These are phyloP conservation scores for Phyllotis vaccarum DNA, from an alignment of 2,797 vertebrate species.

Conservation along the genomic window DNA sequence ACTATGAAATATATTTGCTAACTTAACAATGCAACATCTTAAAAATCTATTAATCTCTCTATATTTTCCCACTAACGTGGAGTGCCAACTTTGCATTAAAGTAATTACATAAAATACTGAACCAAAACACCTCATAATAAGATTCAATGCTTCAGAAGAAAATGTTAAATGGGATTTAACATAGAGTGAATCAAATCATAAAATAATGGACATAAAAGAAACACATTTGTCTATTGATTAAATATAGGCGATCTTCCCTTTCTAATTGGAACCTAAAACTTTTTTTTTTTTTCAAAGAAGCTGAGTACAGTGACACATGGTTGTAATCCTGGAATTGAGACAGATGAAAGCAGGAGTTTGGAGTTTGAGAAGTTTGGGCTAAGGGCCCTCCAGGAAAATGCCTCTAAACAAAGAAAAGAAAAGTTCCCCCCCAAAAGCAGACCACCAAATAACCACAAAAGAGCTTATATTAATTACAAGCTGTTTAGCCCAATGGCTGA, in stretches of 20 bases:
- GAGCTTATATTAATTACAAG: too few species aligned
- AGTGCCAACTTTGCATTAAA: background rate
- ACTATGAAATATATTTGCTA: constrained; percentile 21
- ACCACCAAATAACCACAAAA: too few species aligned
- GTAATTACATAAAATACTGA: background rate
- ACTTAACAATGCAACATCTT: background rate
- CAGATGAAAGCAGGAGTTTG: background rate
- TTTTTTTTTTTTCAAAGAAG: background rate
- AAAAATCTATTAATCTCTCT: background rate
- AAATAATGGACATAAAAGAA: constrained; percentile 22
- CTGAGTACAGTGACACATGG: background rate
- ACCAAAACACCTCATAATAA: constrained; percentile 14
- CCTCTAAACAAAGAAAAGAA: background rate
- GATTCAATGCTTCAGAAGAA: constrained; percentile 42
- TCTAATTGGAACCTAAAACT: background rate
- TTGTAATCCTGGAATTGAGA: background rate
- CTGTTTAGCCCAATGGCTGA: too few species aligned
- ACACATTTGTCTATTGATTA: background rate
- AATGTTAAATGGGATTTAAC: background rate
- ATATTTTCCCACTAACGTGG: background rate
- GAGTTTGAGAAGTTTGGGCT: background rate
- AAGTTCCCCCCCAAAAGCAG: too few species aligned
- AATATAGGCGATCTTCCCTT: background rate
- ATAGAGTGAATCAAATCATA: background rate
- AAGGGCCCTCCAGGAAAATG: background rate